Conservation (phyloP, 2,113 vertebrate species). For the Uria aalge region DNA sequence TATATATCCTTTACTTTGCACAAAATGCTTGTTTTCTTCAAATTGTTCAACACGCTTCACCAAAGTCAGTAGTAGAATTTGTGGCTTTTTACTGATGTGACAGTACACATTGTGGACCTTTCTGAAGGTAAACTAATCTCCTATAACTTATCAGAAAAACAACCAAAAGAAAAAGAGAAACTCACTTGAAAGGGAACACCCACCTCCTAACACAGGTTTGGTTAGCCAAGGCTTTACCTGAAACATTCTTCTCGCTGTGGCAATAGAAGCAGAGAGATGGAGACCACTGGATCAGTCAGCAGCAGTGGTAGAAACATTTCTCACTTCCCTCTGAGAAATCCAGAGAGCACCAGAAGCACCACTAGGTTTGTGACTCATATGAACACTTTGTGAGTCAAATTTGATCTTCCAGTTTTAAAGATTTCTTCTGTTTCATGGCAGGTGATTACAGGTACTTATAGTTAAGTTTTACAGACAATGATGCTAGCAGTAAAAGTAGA, state of each 20-base stretch:
- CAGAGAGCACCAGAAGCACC: not conserved
- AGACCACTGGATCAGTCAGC: not conserved
- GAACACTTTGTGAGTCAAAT: not conserved
- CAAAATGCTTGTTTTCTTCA: not conserved
- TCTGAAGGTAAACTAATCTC: not conserved
- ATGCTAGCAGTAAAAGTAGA: not conserved
- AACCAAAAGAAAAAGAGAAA: not conserved
- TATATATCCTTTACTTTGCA: not conserved
- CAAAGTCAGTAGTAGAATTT: not conserved
- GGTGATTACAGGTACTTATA: not conserved
- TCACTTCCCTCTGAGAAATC: not conserved
- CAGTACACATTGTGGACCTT: not conserved
- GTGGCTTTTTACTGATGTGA: not conserved
- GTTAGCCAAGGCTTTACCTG: not conserved
- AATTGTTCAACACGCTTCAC: not conserved
- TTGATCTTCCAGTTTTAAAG: not conserved
- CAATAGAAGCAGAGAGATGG: not conserved
- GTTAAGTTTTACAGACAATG: not conserved
- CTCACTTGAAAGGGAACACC: not conserved
- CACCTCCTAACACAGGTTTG: not conserved
- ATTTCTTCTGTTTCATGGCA: not conserved
- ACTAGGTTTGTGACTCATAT: not conserved
- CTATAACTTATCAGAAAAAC: not conserved
- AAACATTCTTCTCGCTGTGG: not conserved
- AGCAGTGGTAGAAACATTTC: not conserved